Evolutionary conservation across 2,113 vertebrate genomes (phyloP).

Genomic region (Myotis davidii): DNA sequence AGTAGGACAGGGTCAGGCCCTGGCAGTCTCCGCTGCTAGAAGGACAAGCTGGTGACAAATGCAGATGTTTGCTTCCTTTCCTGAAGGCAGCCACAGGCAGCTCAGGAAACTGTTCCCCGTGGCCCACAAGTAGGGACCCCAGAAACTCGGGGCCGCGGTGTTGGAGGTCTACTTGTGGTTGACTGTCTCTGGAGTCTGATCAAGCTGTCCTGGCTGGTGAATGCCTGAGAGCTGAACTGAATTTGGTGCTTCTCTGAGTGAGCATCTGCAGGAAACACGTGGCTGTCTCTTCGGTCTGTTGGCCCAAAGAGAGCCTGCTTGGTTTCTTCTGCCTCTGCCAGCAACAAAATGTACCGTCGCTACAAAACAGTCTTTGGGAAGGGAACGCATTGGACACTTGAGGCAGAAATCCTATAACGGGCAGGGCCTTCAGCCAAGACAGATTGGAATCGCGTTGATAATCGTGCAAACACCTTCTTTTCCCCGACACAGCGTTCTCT

Average conservation of each 20-base stretch:
- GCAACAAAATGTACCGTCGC: background rate
- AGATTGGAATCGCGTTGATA: background rate
- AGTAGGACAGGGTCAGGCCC: background rate
- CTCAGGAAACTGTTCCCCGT: background rate
- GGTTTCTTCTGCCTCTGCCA: constrained; percentile 23
- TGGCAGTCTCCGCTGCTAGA: background rate
- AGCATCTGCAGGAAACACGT: constrained; percentile 86
- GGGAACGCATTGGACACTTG: background rate
- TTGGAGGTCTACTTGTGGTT: constrained; percentile 93
- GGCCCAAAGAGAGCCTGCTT: background rate
- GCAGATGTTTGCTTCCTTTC: background rate
- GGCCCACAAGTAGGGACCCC: background rate
- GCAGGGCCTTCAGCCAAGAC: background rate
- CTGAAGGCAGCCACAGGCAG: background rate
- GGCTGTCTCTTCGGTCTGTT: background rate
- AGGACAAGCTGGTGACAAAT: background rate
- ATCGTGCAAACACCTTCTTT: background rate
- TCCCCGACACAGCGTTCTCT: background rate
- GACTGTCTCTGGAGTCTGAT: constrained; percentile 92
- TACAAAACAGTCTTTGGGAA: background rate
- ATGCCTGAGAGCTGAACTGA: constrained; percentile 93
- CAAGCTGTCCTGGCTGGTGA: constrained; percentile 92
- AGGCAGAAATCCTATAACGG: background rate
- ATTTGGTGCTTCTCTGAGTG: constrained; percentile 88
- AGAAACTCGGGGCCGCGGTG: constrained; percentile 83